Percentiles rank a stretch among this genome's conserved stretches.
Evolutionary conservation across 2,113 vertebrate species (phyloP).

Genomic region (Etheostoma cragini): DNA sequence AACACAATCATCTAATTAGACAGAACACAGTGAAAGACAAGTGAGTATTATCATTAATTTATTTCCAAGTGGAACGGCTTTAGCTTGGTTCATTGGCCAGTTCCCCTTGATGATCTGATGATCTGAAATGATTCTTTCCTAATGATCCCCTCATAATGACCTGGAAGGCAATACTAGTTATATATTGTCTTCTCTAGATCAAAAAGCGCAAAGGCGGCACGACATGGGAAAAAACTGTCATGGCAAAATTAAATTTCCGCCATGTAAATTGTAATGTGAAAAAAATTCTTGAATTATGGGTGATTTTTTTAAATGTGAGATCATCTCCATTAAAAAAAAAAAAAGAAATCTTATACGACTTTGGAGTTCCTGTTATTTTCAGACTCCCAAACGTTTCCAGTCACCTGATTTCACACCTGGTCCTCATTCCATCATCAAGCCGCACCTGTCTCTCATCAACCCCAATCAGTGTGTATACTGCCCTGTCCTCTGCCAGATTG

Average conservation of each 20-base stretch:
- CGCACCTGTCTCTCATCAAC: conserved; percentile 31
- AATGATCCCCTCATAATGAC: conserved; percentile 58
- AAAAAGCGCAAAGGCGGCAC: neutral
- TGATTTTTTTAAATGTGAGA: no score
- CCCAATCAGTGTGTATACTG: neutral
- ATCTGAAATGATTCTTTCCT: conserved; percentile 63
- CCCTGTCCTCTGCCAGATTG: no score
- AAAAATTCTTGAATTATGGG: no score
- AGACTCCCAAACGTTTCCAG: neutral
- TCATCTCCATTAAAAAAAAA: no score
- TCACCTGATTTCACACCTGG: conserved; percentile 19
- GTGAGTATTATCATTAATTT: conserved; percentile 54
- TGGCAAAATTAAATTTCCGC: no score
- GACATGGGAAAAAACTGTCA: no score
- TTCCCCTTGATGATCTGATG: conserved; percentile 48
- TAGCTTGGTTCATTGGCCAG: conserved; percentile 57
- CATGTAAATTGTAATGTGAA: no score
- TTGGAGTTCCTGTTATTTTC: neutral
- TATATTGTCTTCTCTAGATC: neutral
- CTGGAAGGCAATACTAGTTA: conserved; percentile 45
- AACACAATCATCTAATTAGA: conserved; percentile 30
- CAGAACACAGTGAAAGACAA: conserved; percentile 25
- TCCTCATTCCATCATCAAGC: neutral
- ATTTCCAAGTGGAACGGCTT: conserved; percentile 55
- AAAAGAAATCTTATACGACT: no score